These are phyloP conservation scores for Phaethon lepturus DNA, from an alignment of 2,113 vertebrate genomes.

Conservation along the genomic window DNA sequence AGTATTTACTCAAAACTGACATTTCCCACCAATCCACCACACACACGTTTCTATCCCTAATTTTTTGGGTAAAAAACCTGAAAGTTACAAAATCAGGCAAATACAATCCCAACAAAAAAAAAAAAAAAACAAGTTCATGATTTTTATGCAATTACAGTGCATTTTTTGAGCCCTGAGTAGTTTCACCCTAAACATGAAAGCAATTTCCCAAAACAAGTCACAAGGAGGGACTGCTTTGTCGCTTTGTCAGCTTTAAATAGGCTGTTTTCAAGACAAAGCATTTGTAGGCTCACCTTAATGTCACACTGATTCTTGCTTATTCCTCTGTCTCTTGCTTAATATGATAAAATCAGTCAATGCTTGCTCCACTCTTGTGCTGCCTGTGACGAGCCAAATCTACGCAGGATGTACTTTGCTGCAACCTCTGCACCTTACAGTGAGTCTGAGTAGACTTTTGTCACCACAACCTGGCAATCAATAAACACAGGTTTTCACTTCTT, in stretches of 20 bases:
- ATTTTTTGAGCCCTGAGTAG: background rate
- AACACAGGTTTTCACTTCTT: background rate
- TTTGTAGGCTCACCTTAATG: accelerated
- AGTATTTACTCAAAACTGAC: background rate
- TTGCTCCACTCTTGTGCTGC: background rate
- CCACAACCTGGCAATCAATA: background rate
- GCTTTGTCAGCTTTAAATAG: background rate
- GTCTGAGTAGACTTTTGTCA: background rate
- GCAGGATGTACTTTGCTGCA: background rate
- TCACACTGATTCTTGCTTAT: background rate
- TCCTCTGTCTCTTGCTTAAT: background rate
- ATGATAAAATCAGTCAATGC: background rate
- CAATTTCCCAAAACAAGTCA: background rate
- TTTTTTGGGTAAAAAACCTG: background rate
- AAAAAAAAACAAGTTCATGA: accelerated
- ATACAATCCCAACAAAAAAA: background rate
- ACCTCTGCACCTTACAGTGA: background rate
- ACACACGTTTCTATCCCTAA: accelerated
- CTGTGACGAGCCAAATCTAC: background rate
- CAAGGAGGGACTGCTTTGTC: background rate
- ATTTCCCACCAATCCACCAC: background rate
- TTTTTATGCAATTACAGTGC: background rate
- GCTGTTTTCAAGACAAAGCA: background rate
- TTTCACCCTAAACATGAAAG: background rate
- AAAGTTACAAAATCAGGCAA: background rate